Evolutionary conservation across 2,888 invertebrate species (phyloP).

Genomic region (Noctua pronuba): DNA sequence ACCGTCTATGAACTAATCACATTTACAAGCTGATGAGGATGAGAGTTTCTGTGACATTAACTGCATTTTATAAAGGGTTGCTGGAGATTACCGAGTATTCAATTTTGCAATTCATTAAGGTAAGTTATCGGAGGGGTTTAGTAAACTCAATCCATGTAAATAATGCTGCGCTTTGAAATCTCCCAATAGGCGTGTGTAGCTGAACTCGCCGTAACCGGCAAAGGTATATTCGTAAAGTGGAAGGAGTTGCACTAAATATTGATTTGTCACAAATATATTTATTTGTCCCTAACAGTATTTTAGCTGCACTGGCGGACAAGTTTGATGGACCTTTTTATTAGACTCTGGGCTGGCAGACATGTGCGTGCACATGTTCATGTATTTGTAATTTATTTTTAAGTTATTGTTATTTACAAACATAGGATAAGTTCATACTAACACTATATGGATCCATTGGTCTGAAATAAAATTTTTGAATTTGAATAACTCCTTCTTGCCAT

Average conservation of each 20-base stretch:
- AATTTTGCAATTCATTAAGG: not conserved
- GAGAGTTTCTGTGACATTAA: slow-evolving; percentile 16
- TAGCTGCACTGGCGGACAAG: too few relatives aligned
- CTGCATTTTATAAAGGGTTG: slow-evolving; percentile 2
- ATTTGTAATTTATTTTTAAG: too few relatives aligned
- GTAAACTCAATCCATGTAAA: not conserved
- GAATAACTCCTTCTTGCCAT: not conserved
- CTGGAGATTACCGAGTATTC: not conserved
- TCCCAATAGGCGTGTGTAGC: too few relatives aligned
- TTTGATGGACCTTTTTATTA: too few relatives aligned
- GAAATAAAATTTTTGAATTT: too few relatives aligned
- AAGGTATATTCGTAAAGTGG: not conserved
- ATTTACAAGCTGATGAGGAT: slow-evolving; percentile 45
- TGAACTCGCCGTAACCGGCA: not conserved
- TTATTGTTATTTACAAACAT: too few relatives aligned
- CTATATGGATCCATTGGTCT: too few relatives aligned
- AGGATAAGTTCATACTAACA: too few relatives aligned
- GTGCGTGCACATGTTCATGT: too few relatives aligned
- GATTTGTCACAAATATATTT: not conserved
- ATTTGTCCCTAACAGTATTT: too few relatives aligned
- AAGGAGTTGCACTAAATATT: not conserved
- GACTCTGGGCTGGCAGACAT: too few relatives aligned
- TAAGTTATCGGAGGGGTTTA: not conserved
- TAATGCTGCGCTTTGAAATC: not conserved
- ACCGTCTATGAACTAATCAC: slow-evolving; percentile 48